Evolutionary conservation across 1,140 invertebrate genomes (phyloP).

Genomic region (Macrosteles quadrilineatus): DNA sequence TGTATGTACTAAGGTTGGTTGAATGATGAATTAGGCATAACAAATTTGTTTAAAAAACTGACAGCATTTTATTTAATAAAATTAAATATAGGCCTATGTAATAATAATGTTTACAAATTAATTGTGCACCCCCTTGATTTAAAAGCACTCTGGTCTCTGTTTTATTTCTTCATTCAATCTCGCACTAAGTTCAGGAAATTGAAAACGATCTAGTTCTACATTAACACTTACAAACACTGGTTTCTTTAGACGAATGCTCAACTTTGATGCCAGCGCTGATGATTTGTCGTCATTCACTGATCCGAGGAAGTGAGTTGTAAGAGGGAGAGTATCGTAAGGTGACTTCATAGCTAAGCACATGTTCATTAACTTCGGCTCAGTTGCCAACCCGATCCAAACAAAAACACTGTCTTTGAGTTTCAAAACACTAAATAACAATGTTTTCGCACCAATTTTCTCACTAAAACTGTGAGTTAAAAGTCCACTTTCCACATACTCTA

Average conservation of each 20-base stretch:
- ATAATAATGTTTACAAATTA: no score
- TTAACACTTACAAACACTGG: constrained; percentile 12
- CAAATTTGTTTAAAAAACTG: no score
- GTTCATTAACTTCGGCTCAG: not conserved
- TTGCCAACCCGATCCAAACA: not conserved
- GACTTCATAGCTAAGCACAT: constrained; percentile 13
- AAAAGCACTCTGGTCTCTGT: not conserved
- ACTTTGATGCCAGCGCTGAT: not conserved
- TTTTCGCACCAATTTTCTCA: not conserved
- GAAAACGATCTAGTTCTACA: not conserved
- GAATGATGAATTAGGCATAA: no score
- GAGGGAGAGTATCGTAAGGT: not conserved
- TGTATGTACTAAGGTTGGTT: no score
- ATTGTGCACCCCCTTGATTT: no score
- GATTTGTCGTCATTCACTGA: not conserved
- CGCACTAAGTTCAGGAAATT: constrained; percentile 4
- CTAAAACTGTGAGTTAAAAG: not conserved
- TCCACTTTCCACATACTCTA: not conserved
- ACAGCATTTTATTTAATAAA: no score
- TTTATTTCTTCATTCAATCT: constrained; percentile 14
- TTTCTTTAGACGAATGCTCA: not conserved
- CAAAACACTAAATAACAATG: not conserved
- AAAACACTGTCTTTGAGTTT: constrained; percentile 7
- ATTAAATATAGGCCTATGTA: no score
- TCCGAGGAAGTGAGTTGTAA: not conserved